A percentile compares a stretch with the other conserved stretches of the same genome.
These are phyloP conservation scores for Axea sp. DNA, from an alignment of 2,888 invertebrate genomes.

Conservation along the genomic window DNA sequence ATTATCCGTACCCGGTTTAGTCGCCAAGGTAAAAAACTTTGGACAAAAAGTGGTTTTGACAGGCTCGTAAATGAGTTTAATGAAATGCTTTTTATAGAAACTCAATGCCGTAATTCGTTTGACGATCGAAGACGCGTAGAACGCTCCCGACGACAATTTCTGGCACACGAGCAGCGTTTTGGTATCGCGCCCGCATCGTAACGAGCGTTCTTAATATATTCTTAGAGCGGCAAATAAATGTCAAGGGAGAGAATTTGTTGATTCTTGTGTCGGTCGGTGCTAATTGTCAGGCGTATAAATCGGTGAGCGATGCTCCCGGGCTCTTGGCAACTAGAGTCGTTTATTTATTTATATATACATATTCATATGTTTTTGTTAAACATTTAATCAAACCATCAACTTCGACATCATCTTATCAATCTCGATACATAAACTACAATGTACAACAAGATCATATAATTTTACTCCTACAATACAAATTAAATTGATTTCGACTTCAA, in stretches of 20 bases:
- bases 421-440: no score
- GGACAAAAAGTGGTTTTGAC: constrained; percentile 41
- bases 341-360: constrained; percentile 47
- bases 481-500: no score
- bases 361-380: constrained; percentile 41
- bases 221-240: constrained; percentile 52
- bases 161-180: constrained; percentile 40
- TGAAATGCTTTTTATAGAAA: constrained; percentile 57
- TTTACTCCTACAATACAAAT: no score
- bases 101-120: constrained; percentile 50
- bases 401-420: no score
- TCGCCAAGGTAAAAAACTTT: constrained; percentile 8
- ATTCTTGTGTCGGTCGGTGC: constrained; percentile 62
- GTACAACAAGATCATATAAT: no score
- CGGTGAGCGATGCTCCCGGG: constrained; percentile 65
- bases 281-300: constrained; percentile 75
- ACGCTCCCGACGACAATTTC: constrained; percentile 36
- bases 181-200: constrained; percentile 30
- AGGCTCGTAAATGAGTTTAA: constrained; percentile 56
- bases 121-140: constrained; percentile 52
- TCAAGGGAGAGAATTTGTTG: constrained; percentile 57
- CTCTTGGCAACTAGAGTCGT: constrained; percentile 53
- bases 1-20: constrained; percentile 27
- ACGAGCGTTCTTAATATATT: constrained; percentile 55
- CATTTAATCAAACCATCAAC: no score